phyloP scores from a whole-genome alignment of 2,888 invertebrate species.

The Acanthosoma haemorrhoidale region DNA sequence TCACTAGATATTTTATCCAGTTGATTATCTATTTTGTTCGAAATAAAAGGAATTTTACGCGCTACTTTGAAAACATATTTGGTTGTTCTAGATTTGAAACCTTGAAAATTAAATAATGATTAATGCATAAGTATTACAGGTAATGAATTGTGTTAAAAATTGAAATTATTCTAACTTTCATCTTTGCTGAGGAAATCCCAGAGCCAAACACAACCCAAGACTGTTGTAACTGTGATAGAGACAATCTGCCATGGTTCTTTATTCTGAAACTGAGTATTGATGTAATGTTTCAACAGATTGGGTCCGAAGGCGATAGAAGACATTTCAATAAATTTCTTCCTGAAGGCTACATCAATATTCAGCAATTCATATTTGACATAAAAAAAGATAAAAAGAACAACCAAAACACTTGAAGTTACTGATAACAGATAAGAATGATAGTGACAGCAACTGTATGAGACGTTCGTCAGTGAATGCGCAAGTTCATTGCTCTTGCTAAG shows the following conservation, averaged over 20 bases:
- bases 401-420: no score
- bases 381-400: no score
- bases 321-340: background rate
- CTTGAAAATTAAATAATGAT: slow-evolving; percentile 9
- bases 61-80: slow-evolving; percentile 65
- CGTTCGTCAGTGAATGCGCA: no score
- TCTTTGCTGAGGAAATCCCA: slow-evolving; percentile 64
- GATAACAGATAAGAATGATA: no score
- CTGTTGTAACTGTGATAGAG: slow-evolving; percentile 66
- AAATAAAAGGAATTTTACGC: slow-evolving; percentile 68
- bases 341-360: no score
- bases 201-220: slow-evolving; percentile 66
- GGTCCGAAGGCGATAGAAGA: background rate
- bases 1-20: slow-evolving; percentile 57
- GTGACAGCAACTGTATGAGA: no score
- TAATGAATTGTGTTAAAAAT: background rate
- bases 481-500: no score
- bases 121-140: no score
- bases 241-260: slow-evolving; percentile 80
- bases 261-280: slow-evolving; percentile 45
- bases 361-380: no score
- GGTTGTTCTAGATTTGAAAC: slow-evolving; percentile 62
- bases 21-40: slow-evolving; percentile 64
- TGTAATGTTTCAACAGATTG: slow-evolving; percentile 9
- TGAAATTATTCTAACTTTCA: slow-evolving; percentile 56